A percentile compares a stretch with the other conserved stretches of the same genome.
phyloP scores from a whole-genome alignment of 2,888 invertebrate species.

The Amblyteles armatorius region DNA sequence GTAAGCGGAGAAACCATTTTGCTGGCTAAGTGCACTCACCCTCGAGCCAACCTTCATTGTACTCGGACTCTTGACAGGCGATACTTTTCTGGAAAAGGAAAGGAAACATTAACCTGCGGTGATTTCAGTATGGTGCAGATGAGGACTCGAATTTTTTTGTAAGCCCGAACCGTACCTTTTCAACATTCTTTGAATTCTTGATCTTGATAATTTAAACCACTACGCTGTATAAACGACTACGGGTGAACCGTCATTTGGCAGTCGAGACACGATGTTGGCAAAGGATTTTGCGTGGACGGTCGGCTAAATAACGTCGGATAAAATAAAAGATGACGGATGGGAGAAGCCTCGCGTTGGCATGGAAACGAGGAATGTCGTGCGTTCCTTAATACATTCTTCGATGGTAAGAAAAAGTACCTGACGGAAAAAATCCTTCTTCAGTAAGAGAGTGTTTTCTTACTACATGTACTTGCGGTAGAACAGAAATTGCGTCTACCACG shows the following conservation, averaged over 20 bases:
- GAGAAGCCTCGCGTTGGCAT: neutral
- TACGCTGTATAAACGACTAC: constrained; percentile 15
- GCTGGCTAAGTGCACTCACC: constrained; percentile 46
- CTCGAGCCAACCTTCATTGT: constrained; percentile 58
- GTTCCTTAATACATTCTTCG: neutral
- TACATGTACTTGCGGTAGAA: neutral
- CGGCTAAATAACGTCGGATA: constrained; percentile 23
- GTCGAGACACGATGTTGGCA: constrained; percentile 38
- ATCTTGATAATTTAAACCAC: constrained; percentile 41
- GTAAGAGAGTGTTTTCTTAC: neutral
- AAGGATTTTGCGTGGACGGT: constrained; percentile 50
- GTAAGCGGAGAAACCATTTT: constrained; percentile 17
- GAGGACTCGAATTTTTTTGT: neutral
- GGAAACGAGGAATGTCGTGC: neutral
- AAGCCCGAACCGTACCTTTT: constrained; percentile 28
- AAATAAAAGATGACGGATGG: constrained; percentile 44
- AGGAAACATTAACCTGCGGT: constrained; percentile 6
- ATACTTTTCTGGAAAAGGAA: constrained; percentile 64
- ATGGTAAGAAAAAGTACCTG: constrained; percentile 5
- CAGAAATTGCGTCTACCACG: too few species aligned
- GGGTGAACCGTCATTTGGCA: constrained; percentile 51
- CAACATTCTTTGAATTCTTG: constrained; percentile 42
- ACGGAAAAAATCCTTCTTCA: too few species aligned
- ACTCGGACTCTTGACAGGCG: constrained; percentile 63
- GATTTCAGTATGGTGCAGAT: neutral